A percentile compares a stretch with the other conserved stretches of the same genome.
Evolutionary conservation across 2,113 vertebrate genomes (phyloP).

Genomic region (Callorhinus ursinus): DNA sequence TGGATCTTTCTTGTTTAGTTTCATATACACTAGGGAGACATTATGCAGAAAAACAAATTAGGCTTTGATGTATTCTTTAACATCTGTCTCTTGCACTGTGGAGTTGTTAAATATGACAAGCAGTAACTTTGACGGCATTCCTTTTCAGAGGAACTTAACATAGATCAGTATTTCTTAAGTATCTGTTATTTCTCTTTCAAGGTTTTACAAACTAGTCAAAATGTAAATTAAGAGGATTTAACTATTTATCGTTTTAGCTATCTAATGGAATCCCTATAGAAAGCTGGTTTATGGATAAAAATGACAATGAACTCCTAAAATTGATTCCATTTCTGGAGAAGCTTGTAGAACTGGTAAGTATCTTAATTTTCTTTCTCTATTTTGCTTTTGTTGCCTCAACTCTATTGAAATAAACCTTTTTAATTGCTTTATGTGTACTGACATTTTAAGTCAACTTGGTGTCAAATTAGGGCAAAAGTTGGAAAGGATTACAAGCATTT

Average conservation of each 20-base stretch:
- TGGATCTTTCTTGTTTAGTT: slow-evolving; percentile 28
- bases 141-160: slow-evolving; percentile 37
- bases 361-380: neutral
- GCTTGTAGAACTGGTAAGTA: slow-evolving; percentile 97
- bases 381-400: slow-evolving; percentile 32
- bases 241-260: slow-evolving; percentile 87
- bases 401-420: slow-evolving; percentile 22
- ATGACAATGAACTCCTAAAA: slow-evolving; percentile 99
- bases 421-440: neutral
- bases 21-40: slow-evolving; percentile 2
- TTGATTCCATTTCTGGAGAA: slow-evolving; percentile 99
- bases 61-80: neutral
- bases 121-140: neutral
- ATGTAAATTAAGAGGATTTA: slow-evolving; percentile 56
- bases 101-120: neutral
- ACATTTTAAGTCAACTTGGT: slow-evolving; percentile 6
- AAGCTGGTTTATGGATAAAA: slow-evolving; percentile 99
- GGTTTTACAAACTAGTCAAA: slow-evolving; percentile 29
- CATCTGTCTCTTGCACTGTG: neutral
- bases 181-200: neutral
- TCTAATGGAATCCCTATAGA: slow-evolving; percentile 99
- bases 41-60: neutral
- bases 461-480: neutral
- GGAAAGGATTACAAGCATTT: neutral
- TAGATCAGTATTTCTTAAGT: neutral